Base-by-base conservation (phyloP, 2,888 invertebrate species). In the Papilio protenor region DNA sequence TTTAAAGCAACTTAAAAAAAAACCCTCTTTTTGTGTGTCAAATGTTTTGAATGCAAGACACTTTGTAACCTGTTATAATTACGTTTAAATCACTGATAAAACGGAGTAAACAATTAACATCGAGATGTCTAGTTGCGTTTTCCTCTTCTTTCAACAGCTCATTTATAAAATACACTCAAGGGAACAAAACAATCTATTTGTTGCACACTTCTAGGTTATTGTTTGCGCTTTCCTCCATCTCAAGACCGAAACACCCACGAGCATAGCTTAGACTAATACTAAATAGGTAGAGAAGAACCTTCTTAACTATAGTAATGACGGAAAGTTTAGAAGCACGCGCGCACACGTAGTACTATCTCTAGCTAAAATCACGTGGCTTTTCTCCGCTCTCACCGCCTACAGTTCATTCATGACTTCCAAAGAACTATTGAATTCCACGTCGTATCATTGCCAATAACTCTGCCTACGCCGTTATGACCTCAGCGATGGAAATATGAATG, bases 91-190 rank as follows among this genome's bases (percentile, higher is more conserved):
- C 6, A 66, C 45, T 45, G 27, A 64, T 64, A 64, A 64, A 40
- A 45, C 21, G 45, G 21, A 45, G 45, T 21, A 45, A 40, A 45
- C 45, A 69, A 66, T 45, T 21, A 45, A 88, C 88, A 87, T 85
- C 55, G 11, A 55, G 40, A 33, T n/a, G 33, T 1, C 10, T 18
- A 18, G 23, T 33, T 72, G 16, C 52, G n/a, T 52, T 75, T 64
- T 57, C 21, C 64, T 23, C 1, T 72, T 77, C 77, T 72, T 49
- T 73, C 71, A 73, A 49, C 79, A 61, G 45, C 45, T 77, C 72
- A 61, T 77, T 72, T 47, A 73, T 40, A 73, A 52, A 47, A 40
- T 40, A 40, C 45, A 66, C 21, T 73, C 77, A 77, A 72, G 72
- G 72, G 72, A 40, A 77, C 47, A 77, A 70, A 70, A 70, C 57